These are phyloP conservation scores for crab-eating macaque (Macaca fascicularis) DNA, from an alignment of 2,113 vertebrate species.

Conservation along the genomic window T2T-MFA8v1.1 NC_088376.1:65635501-65636000, in stretches of 20 bases:
- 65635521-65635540: not conserved
- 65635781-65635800: not conserved
- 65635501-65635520: not conserved
- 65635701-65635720: not conserved
- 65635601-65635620: not conserved
- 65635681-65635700: not conserved
- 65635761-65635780: not conserved
- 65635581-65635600: not conserved
- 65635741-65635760: not conserved
- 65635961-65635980: not conserved
- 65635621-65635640: not conserved
- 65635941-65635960: not conserved
- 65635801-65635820: not conserved
- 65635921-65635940: not conserved
- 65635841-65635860: not conserved
- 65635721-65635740: not conserved
- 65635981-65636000: not conserved
- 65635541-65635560: not conserved
- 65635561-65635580: not conserved
- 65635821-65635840: not conserved
- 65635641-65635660: not conserved
- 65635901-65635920: not conserved
- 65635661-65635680: not conserved
- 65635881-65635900: not conserved
- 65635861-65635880: not conserved